Conservation (phyloP, 2,113 vertebrate species). For the Myodes glareolus region DNA sequence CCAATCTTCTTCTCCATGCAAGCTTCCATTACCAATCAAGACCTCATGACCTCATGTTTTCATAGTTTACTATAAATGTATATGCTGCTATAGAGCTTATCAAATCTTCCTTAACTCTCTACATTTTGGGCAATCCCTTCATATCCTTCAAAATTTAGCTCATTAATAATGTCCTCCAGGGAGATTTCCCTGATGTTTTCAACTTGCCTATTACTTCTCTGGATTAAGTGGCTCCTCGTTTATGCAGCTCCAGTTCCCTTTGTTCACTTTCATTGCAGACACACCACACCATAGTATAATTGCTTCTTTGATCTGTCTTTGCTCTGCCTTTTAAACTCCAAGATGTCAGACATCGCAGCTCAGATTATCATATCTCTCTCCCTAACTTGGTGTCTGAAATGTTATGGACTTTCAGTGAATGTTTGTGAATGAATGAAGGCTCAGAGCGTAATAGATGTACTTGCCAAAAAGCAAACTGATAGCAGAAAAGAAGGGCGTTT, state of each 20-base stretch:
- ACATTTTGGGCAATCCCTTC: not conserved
- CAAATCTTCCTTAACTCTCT: not conserved
- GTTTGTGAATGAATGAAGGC: constrained; percentile 1
- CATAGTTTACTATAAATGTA: not conserved
- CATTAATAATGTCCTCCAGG: not conserved
- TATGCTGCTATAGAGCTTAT: not conserved
- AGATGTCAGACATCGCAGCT: not conserved
- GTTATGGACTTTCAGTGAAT: not conserved
- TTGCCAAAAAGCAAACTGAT: not conserved
- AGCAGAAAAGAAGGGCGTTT: not conserved
- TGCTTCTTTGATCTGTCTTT: not conserved
- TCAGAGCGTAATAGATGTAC: constrained; percentile 19
- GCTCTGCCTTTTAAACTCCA: not conserved
- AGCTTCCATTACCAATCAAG: constrained; percentile 21
- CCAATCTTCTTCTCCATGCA: constrained; percentile 11
- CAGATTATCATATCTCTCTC: not conserved
- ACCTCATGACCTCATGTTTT: not conserved
- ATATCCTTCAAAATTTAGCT: constrained; percentile 28
- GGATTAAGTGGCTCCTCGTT: not conserved
- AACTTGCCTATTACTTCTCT: not conserved
- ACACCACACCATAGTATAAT: not conserved
- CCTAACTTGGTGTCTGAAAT: not conserved
- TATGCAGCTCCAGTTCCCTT: not conserved
- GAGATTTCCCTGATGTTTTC: not conserved
- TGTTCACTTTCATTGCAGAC: not conserved